Evolutionary conservation across 92 coral and sea anemone species (phyloP), one percentile per base, ranked within the genome.

Genomic region (Phenganax subtilis): DNA sequence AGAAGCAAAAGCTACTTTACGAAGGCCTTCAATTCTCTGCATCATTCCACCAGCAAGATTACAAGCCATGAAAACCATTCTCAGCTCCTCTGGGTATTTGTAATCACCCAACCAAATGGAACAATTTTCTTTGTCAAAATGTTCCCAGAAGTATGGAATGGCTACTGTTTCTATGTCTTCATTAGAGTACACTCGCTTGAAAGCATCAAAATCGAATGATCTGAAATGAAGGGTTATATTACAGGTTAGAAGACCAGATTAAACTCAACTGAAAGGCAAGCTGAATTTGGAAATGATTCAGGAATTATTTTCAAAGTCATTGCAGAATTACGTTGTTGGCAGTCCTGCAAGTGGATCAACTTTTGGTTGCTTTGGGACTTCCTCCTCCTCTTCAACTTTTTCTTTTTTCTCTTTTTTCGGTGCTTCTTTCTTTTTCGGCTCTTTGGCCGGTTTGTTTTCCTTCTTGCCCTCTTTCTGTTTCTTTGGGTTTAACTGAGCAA

Each of bases 41-140:
- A 91, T 80, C 97, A 88, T 91, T 57, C 98, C 98, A 15, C 93
- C 88, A 12, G 91, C 88, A 29, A 93, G 82, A 89, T 93, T 93
- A 69, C 90, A 87, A 64, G 90, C 61, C 98, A 91, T 93, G 88
- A 93, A 93, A 73, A 87, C 29, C 85, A 6, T 83, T 17, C 9
- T 56, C 25, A 91, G 85, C 15, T 93, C 93, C 0, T 84, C 81
- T 6, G 89, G 80, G 81, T 93, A 90, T 59, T 75, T 85, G 71
- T 93, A 93, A 55, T 91, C 98, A 15, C 88, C 84, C 55, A 82
- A 86, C 98, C 98, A 93, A 72, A 93, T 76, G 72, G 98, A 93
- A 71, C 76, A 88, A 55, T 91, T 93, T 59, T 91, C 98, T 73
- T 91, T 92, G 85, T 93, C 96, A 68, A 93, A 89, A 77, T 93